Percentiles rank a stretch among this genome's conserved stretches.
Conservation (phyloP, 2,113 vertebrate species). For the Cercopithecus mona region DNA sequence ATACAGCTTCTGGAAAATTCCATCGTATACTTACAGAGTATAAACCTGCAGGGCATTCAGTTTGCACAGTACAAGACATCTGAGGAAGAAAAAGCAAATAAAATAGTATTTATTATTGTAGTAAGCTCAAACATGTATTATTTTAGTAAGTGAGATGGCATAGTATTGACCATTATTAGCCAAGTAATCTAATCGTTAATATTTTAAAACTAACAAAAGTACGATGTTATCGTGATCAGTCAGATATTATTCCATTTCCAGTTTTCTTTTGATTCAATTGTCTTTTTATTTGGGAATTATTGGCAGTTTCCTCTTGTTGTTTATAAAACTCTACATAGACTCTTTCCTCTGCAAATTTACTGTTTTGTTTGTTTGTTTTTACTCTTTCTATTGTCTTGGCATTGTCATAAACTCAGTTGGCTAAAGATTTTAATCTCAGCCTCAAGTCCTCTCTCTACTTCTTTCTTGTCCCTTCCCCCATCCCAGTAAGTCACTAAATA, state of each 20-base stretch:
- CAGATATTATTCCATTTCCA: background rate
- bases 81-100: background rate
- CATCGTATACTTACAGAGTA: background rate
- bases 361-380: background rate
- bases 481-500: background rate
- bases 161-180: background rate
- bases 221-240: background rate
- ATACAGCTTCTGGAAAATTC: background rate
- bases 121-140: background rate
- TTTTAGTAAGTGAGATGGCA: background rate
- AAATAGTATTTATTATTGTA: background rate
- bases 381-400: background rate
- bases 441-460: background rate
- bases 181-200: background rate
- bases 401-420: background rate
- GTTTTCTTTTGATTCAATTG: background rate
- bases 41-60: background rate
- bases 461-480: background rate
- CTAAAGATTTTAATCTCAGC: background rate
- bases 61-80: background rate
- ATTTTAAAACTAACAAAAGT: background rate
- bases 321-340: background rate
- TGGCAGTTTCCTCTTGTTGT: background rate
- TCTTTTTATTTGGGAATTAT: constrained; percentile 9
- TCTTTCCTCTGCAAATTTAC: background rate